A percentile compares a stretch with the other conserved stretches of the same genome.
Evolutionary conservation across 1,140 invertebrate genomes (phyloP).

Genomic region (Propsilocerus akamusi): DNA sequence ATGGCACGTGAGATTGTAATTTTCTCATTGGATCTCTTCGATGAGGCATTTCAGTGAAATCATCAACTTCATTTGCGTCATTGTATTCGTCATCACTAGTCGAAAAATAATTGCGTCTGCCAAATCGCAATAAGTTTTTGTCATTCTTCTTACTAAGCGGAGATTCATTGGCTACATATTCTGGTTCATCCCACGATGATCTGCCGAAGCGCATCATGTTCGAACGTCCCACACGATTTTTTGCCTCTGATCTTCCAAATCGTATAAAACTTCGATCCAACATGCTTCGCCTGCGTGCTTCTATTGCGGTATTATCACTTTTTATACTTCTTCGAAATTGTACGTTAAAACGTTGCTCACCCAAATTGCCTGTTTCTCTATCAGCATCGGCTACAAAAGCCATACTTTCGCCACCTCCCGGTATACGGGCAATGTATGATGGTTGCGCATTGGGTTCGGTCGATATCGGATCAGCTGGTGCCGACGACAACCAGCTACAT

Average conservation of each 20-base stretch:
- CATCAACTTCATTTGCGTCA: neutral
- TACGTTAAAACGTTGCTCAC: neutral
- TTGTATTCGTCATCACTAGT: neutral
- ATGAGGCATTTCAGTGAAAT: neutral
- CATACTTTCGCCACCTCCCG: too few relatives aligned
- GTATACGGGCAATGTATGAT: too few relatives aligned
- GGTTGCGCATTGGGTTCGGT: too few relatives aligned
- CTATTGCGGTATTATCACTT: neutral
- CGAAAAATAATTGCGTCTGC: neutral
- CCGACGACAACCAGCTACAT: neutral
- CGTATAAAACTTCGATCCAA: neutral
- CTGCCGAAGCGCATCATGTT: neutral
- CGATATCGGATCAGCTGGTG: too few relatives aligned
- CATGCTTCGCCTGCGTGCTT: neutral
- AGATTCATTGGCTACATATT: neutral
- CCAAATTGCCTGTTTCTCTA: neutral
- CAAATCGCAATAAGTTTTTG: too few relatives aligned
- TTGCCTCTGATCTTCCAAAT: neutral
- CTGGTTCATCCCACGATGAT: neutral
- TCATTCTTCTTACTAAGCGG: neutral
- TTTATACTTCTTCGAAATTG: neutral
- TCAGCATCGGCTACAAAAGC: neutral
- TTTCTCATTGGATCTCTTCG: neutral
- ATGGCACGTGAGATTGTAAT: too few relatives aligned
- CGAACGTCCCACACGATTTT: neutral